Evolutionary conservation across 2,113 vertebrate species (phyloP).

Genomic region (Mionectes macconnelli): DNA sequence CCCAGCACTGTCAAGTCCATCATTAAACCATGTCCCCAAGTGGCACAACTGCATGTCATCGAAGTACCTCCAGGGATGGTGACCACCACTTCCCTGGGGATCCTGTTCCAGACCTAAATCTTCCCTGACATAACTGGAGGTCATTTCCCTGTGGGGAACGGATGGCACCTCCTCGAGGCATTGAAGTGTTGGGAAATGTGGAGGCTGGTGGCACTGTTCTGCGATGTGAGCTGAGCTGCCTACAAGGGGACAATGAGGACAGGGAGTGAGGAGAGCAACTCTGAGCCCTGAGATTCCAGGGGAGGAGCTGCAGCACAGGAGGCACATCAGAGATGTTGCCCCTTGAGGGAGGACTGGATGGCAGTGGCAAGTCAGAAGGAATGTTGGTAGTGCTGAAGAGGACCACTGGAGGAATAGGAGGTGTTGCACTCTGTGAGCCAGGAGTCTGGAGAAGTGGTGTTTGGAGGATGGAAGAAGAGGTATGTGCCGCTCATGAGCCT

Average conservation of each 20-base stretch:
- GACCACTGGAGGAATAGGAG: background rate
- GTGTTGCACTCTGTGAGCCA: background rate
- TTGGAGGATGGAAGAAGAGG: background rate
- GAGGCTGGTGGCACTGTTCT: rapidly evolving
- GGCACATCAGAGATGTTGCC: background rate
- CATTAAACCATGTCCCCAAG: background rate
- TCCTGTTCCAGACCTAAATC: background rate
- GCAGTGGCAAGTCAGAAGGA: background rate
- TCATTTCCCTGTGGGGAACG: background rate
- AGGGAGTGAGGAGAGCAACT: rapidly evolving
- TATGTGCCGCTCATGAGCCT: background rate
- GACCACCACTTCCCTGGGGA: background rate
- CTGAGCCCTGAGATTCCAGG: background rate
- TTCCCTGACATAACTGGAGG: background rate
- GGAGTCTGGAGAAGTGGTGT: background rate
- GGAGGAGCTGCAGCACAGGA: background rate
- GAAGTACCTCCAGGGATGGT: background rate
- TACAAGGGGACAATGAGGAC: background rate
- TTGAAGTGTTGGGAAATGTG: rapidly evolving
- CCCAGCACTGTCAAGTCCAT: background rate
- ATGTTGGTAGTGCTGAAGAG: background rate
- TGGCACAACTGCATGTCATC: background rate
- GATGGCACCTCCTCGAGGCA: background rate
- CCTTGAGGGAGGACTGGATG: background rate
- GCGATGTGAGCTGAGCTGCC: background rate